These are phyloP conservation scores for Elaeidobius kamerunicus DNA, from an alignment of 2,888 invertebrate genomes.

Conservation along the genomic window DNA sequence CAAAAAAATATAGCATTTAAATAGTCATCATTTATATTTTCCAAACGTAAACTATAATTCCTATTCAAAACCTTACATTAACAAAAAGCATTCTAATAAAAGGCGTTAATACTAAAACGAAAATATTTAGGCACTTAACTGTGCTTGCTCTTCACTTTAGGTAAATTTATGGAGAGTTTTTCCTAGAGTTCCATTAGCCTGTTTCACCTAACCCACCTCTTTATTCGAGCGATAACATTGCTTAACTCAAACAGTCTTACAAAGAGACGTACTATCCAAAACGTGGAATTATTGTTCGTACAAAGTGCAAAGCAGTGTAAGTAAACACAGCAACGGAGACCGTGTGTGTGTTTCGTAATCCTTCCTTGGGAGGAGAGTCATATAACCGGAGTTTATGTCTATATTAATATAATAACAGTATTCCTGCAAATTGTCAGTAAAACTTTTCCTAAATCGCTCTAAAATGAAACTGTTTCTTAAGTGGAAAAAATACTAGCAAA, in stretches of 20 bases:
- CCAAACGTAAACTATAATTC: too few relatives aligned
- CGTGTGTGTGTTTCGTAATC: constrained; percentile 25
- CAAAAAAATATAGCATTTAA: too few relatives aligned
- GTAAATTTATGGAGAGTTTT: constrained; percentile 1
- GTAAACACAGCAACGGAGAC: constrained; percentile 39
- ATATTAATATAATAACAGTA: too few relatives aligned
- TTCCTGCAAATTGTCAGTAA: too few relatives aligned
- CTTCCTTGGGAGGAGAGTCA: constrained; percentile 6
- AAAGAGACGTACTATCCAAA: constrained; percentile 35
- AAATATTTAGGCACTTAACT: too few relatives aligned
- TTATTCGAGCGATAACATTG: constrained; percentile 22
- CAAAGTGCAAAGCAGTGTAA: constrained; percentile 47
- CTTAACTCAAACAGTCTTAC: constrained; percentile 24
- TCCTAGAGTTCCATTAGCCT: constrained; percentile 18
- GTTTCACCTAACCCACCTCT: constrained; percentile 18
- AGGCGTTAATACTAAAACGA: too few relatives aligned
- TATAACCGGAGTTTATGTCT: neutral
- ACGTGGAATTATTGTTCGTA: constrained; percentile 44
- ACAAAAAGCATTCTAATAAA: too few relatives aligned
- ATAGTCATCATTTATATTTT: too few relatives aligned
- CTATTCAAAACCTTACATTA: too few relatives aligned
- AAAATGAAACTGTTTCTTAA: too few relatives aligned
- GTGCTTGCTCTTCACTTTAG: constrained; percentile 1
- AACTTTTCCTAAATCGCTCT: too few relatives aligned
- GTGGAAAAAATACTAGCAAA: too few relatives aligned